Base-by-base conservation (phyloP, 2,888 invertebrate species). In the Pheosia tremula region DNA sequence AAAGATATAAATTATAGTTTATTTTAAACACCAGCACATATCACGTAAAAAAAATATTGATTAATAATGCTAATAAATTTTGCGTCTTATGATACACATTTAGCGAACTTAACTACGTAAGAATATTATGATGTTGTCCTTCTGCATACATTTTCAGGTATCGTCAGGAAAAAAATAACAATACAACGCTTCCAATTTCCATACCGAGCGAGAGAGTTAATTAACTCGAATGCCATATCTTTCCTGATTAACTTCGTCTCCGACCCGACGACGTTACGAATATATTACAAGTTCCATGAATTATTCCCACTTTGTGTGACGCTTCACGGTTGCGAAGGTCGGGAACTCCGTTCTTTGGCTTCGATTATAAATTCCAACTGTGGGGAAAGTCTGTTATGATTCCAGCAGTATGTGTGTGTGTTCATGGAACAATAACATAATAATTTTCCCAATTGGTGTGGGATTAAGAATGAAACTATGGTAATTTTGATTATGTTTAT, bases 161-260 rank as follows among this genome's bases (percentile, higher is more conserved):
- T 24, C 24, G 2, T 24, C 24, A 24, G 52, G 24, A 5, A 39
- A 7, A 39, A 7, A 6, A 39, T 5, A 0, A 11, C 6, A 38
- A n/a, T 11, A 4, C 13, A 60, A 41, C 13, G 49, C 38, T 11
- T 5, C 3, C 37, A 47, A 56, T 84, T 83, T 80, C 78, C 81
- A 79, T 81, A 78, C 75, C 77, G 76, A 75, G 78, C 80, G 73
- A 72, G 72, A 68, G 80, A 80, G 79, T 85, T 86, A 87, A 87
- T 87, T 87, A 86, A 83, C 78, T 80, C 77, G 64, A 79, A 79
- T 83, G 81, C 81, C 83, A 84, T 81, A 84, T 83, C 82, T 83
- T 80, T 76, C 69, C 84, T 85, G 80, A 84, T 84, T 83, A 84
- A 79, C 75, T 75, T 71, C 68, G 75, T 81, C 82, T 85, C 82